phyloP scores from a whole-genome alignment of 2,113 vertebrate genomes.

The Dissostichus mawsoni region DNA sequence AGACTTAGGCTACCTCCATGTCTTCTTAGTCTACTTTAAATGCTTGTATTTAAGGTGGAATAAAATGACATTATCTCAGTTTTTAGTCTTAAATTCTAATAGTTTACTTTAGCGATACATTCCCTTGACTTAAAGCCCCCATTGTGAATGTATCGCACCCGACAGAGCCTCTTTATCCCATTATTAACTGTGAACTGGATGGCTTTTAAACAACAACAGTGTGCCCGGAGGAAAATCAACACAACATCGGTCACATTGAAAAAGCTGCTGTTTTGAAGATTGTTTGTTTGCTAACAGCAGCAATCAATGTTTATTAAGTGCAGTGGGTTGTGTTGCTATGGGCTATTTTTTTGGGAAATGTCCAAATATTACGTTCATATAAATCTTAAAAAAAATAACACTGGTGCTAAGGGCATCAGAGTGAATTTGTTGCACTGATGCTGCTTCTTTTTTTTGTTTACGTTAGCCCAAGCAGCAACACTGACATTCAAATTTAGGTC shows the following conservation, averaged over 20 bases:
- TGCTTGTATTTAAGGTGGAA: background rate
- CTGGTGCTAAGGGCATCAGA: background rate
- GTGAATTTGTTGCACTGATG: background rate
- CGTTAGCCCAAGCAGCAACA: background rate
- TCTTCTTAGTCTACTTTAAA: background rate
- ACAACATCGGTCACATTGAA: background rate
- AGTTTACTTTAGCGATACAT: background rate
- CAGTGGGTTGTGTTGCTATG: slow-evolving; percentile 1
- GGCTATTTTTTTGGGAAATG: slow-evolving; percentile 1
- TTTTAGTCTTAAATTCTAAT: background rate
- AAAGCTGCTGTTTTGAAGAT: slow-evolving; percentile 2
- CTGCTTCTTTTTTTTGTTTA: background rate
- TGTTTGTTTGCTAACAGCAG: slow-evolving; percentile 3
- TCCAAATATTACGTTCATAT: slow-evolving; percentile 2
- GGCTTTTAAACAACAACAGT: slow-evolving; percentile 2
- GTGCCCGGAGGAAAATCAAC: slow-evolving; percentile 1
- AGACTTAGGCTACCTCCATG: no score
- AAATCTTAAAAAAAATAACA: background rate
- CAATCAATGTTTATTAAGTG: slow-evolving; percentile 1
- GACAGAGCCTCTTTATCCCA: background rate
- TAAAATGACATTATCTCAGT: background rate
- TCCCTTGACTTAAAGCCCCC: background rate
- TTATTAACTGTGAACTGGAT: background rate
- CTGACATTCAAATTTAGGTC: background rate
- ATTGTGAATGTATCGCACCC: background rate